These are phyloP conservation scores for Gymnothorax javanicus DNA, from an alignment of 2,797 vertebrate species.

Conservation along the genomic window DNA sequence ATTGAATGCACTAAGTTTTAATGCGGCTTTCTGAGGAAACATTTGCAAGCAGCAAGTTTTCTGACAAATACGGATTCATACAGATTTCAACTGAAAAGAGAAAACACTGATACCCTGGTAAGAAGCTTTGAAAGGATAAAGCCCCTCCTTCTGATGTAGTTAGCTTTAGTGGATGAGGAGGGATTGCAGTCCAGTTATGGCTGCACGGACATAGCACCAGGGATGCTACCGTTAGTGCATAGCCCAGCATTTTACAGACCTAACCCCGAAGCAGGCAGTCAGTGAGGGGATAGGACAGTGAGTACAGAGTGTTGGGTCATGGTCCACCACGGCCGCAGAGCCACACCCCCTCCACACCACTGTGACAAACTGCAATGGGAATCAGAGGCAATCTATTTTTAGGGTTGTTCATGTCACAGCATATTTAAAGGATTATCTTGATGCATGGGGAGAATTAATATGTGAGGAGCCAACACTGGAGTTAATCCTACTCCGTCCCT, in stretches of 20 bases:
- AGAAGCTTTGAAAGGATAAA: neutral
- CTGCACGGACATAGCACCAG: slow-evolving; percentile 4
- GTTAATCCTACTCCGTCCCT: slow-evolving; percentile 20
- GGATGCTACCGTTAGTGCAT: neutral
- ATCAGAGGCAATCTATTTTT: slow-evolving; percentile 38
- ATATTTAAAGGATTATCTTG: slow-evolving; percentile 21
- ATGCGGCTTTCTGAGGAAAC: neutral
- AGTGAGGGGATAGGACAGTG: neutral
- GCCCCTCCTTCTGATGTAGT: neutral
- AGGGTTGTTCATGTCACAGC: slow-evolving; percentile 25
- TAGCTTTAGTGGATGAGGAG: neutral
- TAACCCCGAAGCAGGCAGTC: neutral
- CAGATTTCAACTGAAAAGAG: neutral
- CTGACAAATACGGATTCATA: neutral
- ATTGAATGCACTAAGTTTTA: neutral
- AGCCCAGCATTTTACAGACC: slow-evolving; percentile 11
- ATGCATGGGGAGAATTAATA: slow-evolving; percentile 7
- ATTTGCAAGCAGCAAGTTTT: neutral
- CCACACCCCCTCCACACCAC: neutral
- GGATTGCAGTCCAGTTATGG: slow-evolving; percentile 10
- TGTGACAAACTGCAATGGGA: neutral
- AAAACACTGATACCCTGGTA: slow-evolving; percentile 8
- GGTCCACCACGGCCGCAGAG: neutral
- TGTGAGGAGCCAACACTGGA: slow-evolving; percentile 13
- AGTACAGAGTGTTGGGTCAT: neutral